phyloP scores from a whole-genome alignment of 2,797 vertebrate species.

The Pitangus sulphuratus region DNA sequence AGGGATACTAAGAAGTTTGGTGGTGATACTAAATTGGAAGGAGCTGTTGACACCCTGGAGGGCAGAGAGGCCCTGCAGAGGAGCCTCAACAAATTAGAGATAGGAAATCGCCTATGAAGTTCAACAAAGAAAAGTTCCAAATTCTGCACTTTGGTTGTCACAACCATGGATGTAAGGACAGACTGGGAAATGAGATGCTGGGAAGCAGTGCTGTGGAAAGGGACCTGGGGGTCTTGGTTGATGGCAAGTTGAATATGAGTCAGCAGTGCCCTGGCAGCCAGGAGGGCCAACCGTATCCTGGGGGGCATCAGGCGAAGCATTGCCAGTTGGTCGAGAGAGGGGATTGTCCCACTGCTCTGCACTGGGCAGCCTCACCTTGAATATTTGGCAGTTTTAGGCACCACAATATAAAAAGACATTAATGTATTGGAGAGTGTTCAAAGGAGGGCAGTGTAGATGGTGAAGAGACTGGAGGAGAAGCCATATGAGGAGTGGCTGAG shows the following conservation, averaged over 20 bases:
- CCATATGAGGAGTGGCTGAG: neutral
- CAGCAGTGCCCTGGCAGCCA: neutral
- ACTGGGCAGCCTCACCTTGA: neutral
- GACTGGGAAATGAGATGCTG: neutral
- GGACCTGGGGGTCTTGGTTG: accelerated
- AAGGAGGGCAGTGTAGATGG: neutral
- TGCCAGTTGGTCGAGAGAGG: accelerated
- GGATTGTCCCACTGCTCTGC: accelerated
- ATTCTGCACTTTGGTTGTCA: neutral
- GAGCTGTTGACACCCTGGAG: neutral
- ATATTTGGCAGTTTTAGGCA: neutral
- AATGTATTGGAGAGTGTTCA: neutral
- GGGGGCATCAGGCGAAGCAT: neutral
- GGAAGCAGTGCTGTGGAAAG: neutral
- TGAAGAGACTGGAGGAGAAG: neutral
- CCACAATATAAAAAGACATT: neutral
- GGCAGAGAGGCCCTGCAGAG: neutral
- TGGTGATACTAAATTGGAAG: neutral
- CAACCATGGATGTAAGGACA: neutral
- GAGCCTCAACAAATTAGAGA: neutral
- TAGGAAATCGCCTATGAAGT: no score
- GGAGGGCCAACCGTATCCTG: accelerated
- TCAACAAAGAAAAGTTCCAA: neutral
- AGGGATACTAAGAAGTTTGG: neutral
- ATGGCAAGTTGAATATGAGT: accelerated